Percentiles rank a stretch among this genome's conserved stretches.
Conservation (phyloP, 1,140 invertebrate genomes). For the Lasioglossum albipes region DNA sequence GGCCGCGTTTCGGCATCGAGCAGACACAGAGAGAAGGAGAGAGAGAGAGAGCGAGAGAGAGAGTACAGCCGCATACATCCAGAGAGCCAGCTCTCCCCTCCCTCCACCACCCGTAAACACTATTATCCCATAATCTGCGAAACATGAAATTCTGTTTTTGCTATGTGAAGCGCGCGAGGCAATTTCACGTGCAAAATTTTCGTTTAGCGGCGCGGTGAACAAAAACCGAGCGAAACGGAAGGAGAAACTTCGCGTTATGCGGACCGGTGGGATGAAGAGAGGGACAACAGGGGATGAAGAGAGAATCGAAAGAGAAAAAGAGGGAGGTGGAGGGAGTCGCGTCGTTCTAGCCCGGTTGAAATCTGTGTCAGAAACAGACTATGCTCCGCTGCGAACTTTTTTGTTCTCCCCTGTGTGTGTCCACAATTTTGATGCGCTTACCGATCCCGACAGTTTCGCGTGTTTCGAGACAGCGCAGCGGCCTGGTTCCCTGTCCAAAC, state of each 20-base stretch:
- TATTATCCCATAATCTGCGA: background rate
- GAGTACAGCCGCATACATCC: too few relatives aligned
- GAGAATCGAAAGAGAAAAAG: too few relatives aligned
- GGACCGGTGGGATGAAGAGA: background rate
- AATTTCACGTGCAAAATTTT: slow-evolving; percentile 13
- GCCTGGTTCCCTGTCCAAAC: slow-evolving; percentile 6
- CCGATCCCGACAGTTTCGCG: slow-evolving; percentile 38
- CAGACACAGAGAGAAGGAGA: too few relatives aligned
- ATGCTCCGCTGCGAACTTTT: slow-evolving; percentile 22
- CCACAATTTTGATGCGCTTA: slow-evolving; percentile 44
- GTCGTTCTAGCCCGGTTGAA: slow-evolving; percentile 16
- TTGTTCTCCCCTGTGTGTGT: slow-evolving; percentile 10
- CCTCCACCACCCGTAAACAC: background rate
- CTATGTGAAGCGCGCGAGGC: background rate
- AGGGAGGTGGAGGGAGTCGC: background rate
- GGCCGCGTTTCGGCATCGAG: background rate
- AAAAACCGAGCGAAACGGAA: background rate
- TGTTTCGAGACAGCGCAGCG: slow-evolving; percentile 21
- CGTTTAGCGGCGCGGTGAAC: slow-evolving; percentile 9
- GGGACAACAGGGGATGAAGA: too few relatives aligned
- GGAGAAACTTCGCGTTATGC: slow-evolving; percentile 14
- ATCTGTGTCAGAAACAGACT: slow-evolving; percentile 42
- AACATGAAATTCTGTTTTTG: background rate
- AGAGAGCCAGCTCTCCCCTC: too few relatives aligned
- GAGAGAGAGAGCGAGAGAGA: too few relatives aligned